Percentiles rank a stretch among this genome's conserved stretches.
Conservation (phyloP, 2,888 invertebrate species). For the Holacanthella duospinosa region DNA sequence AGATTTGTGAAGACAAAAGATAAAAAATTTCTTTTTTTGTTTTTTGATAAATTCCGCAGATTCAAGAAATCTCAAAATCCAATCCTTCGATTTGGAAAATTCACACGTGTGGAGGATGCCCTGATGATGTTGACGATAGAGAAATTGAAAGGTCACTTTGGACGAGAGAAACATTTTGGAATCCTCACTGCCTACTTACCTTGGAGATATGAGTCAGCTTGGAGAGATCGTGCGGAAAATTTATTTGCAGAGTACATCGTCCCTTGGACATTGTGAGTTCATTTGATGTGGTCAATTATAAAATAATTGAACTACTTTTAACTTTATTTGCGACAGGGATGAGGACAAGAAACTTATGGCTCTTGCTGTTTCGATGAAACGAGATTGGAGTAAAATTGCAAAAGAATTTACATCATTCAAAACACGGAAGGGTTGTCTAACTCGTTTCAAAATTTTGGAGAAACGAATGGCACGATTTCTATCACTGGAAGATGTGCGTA, state of each 20-base stretch:
- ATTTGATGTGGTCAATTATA: too few relatives aligned
- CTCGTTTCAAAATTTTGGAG: slow-evolving; percentile 28
- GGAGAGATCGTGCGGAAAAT: slow-evolving; percentile 33
- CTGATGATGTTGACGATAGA: slow-evolving; percentile 30
- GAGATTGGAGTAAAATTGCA: slow-evolving; percentile 32
- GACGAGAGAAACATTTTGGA: slow-evolving; percentile 30
- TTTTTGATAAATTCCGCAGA: background rate
- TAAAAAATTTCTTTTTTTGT: background rate
- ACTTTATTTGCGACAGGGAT: slow-evolving; percentile 16
- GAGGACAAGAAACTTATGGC: slow-evolving; percentile 29
- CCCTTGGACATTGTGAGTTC: slow-evolving; percentile 33
- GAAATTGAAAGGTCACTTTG: slow-evolving; percentile 25
- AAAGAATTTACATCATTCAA: slow-evolving; percentile 33
- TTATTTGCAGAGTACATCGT: slow-evolving; percentile 34
- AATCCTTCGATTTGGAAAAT: slow-evolving; percentile 24
- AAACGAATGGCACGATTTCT: slow-evolving; percentile 12
- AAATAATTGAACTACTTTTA: background rate
- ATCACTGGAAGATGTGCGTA: slow-evolving; percentile 21
- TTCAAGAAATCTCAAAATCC: slow-evolving; percentile 33
- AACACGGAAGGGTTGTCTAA: slow-evolving; percentile 34
- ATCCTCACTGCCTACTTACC: slow-evolving; percentile 30
- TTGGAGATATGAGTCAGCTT: slow-evolving; percentile 35
- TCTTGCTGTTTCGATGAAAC: slow-evolving; percentile 19
- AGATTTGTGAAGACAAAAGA: background rate
- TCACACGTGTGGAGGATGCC: slow-evolving; percentile 34